Evolutionary conservation across 2,113 vertebrate genomes (phyloP), one percentile per base, ranked within the genome.

Genomic region (Lophius piscatorius): DNA sequence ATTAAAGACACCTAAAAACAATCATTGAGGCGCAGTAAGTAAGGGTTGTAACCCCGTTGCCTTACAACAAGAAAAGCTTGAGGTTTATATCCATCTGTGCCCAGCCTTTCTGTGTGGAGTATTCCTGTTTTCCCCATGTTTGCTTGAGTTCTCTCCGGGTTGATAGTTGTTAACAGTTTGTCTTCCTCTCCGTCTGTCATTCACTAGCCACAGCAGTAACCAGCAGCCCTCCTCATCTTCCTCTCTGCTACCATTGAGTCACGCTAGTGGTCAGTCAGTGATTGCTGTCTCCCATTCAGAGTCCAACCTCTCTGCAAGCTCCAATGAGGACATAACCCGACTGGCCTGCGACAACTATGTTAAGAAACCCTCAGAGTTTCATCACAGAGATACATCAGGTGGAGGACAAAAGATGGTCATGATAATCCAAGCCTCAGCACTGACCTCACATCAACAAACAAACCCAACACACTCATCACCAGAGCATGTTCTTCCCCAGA

Each of bases 211-310:
- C 49, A 70, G 44, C 70, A 76, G 35, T 55, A 87, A 63, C 75
- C 88, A 90, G 71, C 85, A 87, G 56, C 82, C 83, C 26, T 87
- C 76, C 21, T 87, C 82, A 0, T 85, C 81, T 2, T 88, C 90
- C 41, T 63, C 85, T 61, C 14, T 78, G 59, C 4, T 69, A 24
- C 23, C 79, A 42, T 10, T 69, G 45, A 59, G 67, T 23, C 85
- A 84, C 44, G 40, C 63, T 49, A 57, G 71, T 46, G 72, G 70
- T 26, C 66, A 28, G 17, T 31, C 87, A 46, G 49, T 59, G n/a
- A 64, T 75, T 29, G 29, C 64, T 39, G 12, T 77, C 31, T 55
- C 54, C 29, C 59, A 62, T 6, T 72, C 80, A 42, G 87, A 87
- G 49, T 76, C 77, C 48, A 46, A 18, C 51, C 2, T 52, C 41